These are phyloP conservation scores for Turritopsis rubra DNA, from an alignment of 30 jellyfish, hydroid and myxozoan species.

Conservation along the genomic window DNA sequence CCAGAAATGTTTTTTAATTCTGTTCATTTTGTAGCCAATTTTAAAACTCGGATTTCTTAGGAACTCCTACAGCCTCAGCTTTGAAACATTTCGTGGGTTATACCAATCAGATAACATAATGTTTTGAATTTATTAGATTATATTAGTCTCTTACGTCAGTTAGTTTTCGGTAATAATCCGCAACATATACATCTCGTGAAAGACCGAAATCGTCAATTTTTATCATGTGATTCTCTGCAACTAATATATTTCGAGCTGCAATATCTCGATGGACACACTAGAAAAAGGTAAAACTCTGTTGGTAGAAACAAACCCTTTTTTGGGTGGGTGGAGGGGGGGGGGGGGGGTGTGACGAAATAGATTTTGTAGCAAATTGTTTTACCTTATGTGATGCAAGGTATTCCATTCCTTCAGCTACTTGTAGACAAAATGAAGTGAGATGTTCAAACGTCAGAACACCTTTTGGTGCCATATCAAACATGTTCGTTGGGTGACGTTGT, in stretches of 20 bases:
- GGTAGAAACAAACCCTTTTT: background rate
- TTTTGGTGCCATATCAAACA: constrained; percentile 32
- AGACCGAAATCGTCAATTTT: constrained; percentile 96
- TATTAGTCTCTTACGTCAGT: constrained; percentile 52
- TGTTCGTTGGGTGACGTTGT: constrained; percentile 59
- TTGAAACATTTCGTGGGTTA: background rate
- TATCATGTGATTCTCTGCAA: constrained; percentile 80
- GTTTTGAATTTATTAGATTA: too few species aligned
- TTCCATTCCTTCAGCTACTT: constrained; percentile 91
- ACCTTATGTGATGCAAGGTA: constrained; percentile 86
- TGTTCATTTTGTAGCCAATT: too few species aligned
- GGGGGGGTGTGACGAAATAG: background rate
- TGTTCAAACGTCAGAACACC: constrained; percentile 66
- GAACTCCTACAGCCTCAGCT: too few species aligned
- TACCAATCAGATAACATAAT: too few species aligned
- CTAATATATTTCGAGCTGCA: constrained; percentile 95
- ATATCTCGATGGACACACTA: constrained; percentile 98
- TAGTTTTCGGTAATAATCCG: constrained; percentile 74
- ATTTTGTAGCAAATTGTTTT: background rate
- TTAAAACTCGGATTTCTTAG: too few species aligned
- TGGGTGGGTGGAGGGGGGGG: too few species aligned
- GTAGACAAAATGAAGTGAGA: constrained; percentile 59
- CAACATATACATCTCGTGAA: constrained; percentile 89
- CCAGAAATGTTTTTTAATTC: too few species aligned
- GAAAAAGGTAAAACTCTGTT: background rate